Conservation (phyloP, 2,888 invertebrate species). For the Perizoma flavofasciatum region DNA sequence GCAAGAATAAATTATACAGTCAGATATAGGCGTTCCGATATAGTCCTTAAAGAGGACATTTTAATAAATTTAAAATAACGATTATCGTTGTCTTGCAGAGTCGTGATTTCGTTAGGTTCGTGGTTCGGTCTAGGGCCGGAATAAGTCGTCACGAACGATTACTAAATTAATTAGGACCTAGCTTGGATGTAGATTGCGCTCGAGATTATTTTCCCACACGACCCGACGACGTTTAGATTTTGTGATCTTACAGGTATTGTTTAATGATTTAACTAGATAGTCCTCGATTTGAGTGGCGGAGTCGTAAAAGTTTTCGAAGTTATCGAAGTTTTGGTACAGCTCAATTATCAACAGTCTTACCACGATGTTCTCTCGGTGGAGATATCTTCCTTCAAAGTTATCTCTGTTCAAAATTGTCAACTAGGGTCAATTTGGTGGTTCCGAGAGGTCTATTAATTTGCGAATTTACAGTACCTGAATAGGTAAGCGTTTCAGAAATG, state of each 20-base stretch:
- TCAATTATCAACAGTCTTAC: conserved; percentile 29
- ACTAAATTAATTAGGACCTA: conserved; percentile 83
- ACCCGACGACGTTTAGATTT: conserved; percentile 70
- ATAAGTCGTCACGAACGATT: conserved; percentile 83
- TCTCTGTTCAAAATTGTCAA: conserved; percentile 6
- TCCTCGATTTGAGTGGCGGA: conserved; percentile 29
- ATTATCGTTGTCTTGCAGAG: conserved; percentile 81
- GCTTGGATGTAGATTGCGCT: conserved; percentile 79
- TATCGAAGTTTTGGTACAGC: conserved; percentile 20
- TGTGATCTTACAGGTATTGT: conserved; percentile 73
- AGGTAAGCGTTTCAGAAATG: conserved; percentile 55
- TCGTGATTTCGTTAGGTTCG: conserved; percentile 84
- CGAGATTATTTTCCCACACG: conserved; percentile 83
- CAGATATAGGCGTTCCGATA: conserved; percentile 80
- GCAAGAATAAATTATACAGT: conserved; percentile 82
- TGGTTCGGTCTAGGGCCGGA: conserved; percentile 77
- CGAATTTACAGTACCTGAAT: conserved; percentile 25
- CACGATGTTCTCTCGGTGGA: no score
- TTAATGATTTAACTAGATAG: conserved; percentile 50
- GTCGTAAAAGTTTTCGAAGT: conserved; percentile 22
- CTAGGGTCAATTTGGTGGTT: conserved; percentile 5
- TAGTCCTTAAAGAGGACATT: conserved; percentile 82
- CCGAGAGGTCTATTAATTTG: conserved; percentile 28
- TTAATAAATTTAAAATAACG: conserved; percentile 84
- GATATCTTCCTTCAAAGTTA: conserved; percentile 13